Base-by-base conservation (phyloP, 2,797 vertebrate genomes). In the Vireo griseus region DNA sequence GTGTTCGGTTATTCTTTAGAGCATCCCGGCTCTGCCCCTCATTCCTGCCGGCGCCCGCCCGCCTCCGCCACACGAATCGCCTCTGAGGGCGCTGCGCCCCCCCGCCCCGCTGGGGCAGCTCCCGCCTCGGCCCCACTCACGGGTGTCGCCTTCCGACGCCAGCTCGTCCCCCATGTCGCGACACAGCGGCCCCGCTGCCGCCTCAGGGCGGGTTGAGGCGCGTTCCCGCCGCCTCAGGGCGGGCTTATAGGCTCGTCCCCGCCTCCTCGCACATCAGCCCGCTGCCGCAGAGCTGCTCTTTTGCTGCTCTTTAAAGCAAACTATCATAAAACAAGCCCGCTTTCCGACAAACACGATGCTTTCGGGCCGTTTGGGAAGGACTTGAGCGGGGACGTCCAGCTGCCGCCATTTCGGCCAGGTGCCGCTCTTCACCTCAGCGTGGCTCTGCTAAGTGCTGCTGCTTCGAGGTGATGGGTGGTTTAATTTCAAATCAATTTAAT, bases 41-140 rank as follows among this genome's bases (percentile, higher is more conserved):
- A 66, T n/a, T 20, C 26, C 14, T 6, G 11, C 9, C 16, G 13
- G 24, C 8, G 12, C 48, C 83, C 28, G 9, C 39, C 62, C n/a
- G 31, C 26, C 48, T 20, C 28, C 35, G 4, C 63, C 65, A 3
- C 35, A 42, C 35, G 20, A 33, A 13, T 5, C 14, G 12, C 22
- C 61, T 40, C 29, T 54, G 69, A n/a, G 5, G 13, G 31, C 22
- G 29, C 68, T 5, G 54, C 5, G 6, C 35, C 35, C 54, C 42
- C 37, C 10, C 1, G 13, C 21, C 66, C 35, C 18, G 4, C 67
- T 2, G 29, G 50, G 50, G 48, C 65, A 31, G 18, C 29, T 29
- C 24, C 55, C 8, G 22, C 37, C 31, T 16, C 26, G 25, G 25
- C 37, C 61, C 21, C 69, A 96, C 97, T 97, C 88, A 97, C 97